phyloP scores from a whole-genome alignment of 2,797 vertebrate genomes.

The Myioborus miniatus region DNA sequence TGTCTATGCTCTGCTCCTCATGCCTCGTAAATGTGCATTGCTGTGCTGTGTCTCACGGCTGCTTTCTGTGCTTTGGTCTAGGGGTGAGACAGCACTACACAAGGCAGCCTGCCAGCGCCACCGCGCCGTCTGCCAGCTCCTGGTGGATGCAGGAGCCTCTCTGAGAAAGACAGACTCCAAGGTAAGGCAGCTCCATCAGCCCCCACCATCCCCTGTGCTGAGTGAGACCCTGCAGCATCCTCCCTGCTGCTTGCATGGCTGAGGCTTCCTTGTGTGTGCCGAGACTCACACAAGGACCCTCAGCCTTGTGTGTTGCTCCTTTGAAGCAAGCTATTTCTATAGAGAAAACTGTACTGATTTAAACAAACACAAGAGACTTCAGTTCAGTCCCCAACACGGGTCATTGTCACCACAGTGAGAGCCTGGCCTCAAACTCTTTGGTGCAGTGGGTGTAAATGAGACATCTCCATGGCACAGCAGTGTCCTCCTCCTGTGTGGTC shows the following conservation, averaged over 20 bases:
- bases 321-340: background rate
- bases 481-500: background rate
- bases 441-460: background rate
- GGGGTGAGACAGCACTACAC: slow-evolving; percentile 95
- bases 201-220: background rate
- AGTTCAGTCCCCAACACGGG: background rate
- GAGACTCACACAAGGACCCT: background rate
- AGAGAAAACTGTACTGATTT: slow-evolving; percentile 17
- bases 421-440: background rate
- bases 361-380: background rate
- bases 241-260: background rate
- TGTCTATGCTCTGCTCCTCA: background rate
- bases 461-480: background rate
- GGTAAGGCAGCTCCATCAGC: slow-evolving; percentile 73
- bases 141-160: slow-evolving; percentile 92
- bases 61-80: slow-evolving; percentile 74
- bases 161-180: slow-evolving; percentile 90
- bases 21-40: background rate
- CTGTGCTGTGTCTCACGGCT: slow-evolving; percentile 39
- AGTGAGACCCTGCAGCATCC: background rate
- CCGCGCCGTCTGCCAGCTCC: slow-evolving; percentile 84
- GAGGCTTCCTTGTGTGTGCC: slow-evolving; percentile 10
- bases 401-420: background rate
- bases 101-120: slow-evolving; percentile 91
- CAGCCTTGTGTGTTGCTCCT: background rate